Evolutionary conservation across 2,113 vertebrate genomes (phyloP).

Genomic region (Urocolius indicus): DNA sequence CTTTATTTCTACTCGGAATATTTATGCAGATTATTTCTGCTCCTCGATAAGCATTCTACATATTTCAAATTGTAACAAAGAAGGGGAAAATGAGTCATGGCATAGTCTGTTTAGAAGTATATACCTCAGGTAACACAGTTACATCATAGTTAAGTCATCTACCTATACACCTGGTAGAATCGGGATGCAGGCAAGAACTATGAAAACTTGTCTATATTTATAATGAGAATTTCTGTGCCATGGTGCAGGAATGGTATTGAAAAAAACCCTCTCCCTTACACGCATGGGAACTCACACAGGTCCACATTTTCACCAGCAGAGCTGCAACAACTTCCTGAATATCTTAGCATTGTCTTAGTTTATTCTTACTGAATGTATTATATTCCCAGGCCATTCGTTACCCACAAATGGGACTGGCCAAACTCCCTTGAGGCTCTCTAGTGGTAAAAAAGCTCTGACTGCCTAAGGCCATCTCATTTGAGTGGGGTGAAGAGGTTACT

Average conservation of each 20-base stretch:
- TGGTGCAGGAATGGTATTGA: not conserved
- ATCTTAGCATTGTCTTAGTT: not conserved
- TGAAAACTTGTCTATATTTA: not conserved
- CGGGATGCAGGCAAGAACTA: fast-evolving
- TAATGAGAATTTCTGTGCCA: not conserved
- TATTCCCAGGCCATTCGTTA: not conserved
- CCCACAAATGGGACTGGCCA: not conserved
- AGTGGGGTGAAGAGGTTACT: conserved; percentile 25
- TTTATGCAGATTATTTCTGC: not conserved
- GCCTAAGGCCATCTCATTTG: not conserved
- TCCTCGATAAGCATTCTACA: not conserved
- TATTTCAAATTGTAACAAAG: not conserved
- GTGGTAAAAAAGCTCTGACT: not conserved
- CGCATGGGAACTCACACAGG: not conserved
- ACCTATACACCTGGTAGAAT: not conserved
- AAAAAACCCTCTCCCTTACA: fast-evolving
- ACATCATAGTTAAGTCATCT: not conserved
- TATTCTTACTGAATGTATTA: not conserved
- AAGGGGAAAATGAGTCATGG: not conserved
- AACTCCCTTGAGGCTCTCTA: not conserved
- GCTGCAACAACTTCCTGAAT: not conserved
- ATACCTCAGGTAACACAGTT: not conserved
- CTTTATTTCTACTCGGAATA: not conserved
- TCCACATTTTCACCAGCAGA: not conserved
- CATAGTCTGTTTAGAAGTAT: not conserved